Evolutionary conservation across 2,113 vertebrate genomes (phyloP).

Genomic region (Zootoca vivipara): DNA sequence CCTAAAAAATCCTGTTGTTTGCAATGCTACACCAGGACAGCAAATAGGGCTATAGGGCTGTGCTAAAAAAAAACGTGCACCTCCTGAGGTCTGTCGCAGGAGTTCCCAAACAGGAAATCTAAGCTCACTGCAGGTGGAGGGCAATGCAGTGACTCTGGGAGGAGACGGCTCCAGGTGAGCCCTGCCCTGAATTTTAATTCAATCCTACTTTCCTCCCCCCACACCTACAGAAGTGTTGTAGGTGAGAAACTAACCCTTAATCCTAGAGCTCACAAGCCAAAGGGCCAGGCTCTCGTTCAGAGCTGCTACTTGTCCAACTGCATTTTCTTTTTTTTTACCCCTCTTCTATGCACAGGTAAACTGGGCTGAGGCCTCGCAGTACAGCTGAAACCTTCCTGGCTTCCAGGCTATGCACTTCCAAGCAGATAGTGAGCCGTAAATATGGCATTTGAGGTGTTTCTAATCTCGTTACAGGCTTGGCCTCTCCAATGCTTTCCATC

Average conservation of each 20-base stretch:
- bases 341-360: slow-evolving; percentile 1
- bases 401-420: slow-evolving; percentile 46
- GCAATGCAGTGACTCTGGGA: background rate
- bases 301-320: background rate
- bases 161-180: background rate
- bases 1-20: background rate
- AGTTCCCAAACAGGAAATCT: background rate
- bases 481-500: slow-evolving; percentile 49
- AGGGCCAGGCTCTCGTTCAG: background rate
- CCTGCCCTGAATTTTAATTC: background rate
- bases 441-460: slow-evolving; percentile 50
- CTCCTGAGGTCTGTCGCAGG: background rate
- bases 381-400: slow-evolving; percentile 41
- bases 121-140: background rate
- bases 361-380: slow-evolving; percentile 18
- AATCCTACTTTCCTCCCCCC: background rate
- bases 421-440: slow-evolving; percentile 51
- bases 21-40: background rate
- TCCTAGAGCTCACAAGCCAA: background rate
- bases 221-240: background rate
- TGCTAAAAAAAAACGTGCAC: background rate
- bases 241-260: too few species aligned
- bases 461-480: slow-evolving; percentile 53
- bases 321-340: fast-evolving
- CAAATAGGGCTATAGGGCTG: background rate